Evolutionary conservation across 1,140 invertebrate species (phyloP), one percentile per base, ranked within the genome.

Genomic region (Microplitis mediator): DNA sequence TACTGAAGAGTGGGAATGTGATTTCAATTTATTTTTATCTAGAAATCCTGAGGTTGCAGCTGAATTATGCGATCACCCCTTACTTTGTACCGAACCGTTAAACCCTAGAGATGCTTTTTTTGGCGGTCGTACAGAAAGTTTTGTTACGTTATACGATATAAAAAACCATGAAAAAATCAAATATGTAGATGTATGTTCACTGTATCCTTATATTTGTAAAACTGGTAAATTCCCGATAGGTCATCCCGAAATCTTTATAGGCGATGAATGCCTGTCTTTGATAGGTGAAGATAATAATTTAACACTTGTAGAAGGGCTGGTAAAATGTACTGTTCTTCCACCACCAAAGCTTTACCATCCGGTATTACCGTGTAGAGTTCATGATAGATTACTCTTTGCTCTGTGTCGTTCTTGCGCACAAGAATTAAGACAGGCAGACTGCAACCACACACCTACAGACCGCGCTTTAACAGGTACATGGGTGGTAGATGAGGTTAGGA

Each of bases 391-490:
- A 0, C 34, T 77, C 4, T 79, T 79, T 56, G 54, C 52, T 6
- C 56, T 79, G 8, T 80, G 80, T 54, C 56, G 72, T 8, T 72
- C 72, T 2, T 80, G 77, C 31, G 69, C 54, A 5, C 61, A 74
- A 32, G 69, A 52, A 35, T 14, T 60, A 66, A 61, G 67, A 8
- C 34, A 69, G 35, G 62, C 45, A 0, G 66, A 68, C 6, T 82
- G 79, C 66, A 31, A 45, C 0, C 85, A 88, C 75, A 73, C 39
- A 60, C n/a, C 63, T 45, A 9, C 35, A 23, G 76, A 76, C 4
- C 72, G 83, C 52, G 16, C 63, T 3, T 73, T 88, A 5, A 77
- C 54, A 0, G 86, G 86, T 60, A 86, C 82, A 3, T 88, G 82
- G 81, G 80, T 82, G 0, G 75, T 77, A n/a, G 78, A 81, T 34